Evolutionary conservation across 2,113 vertebrate genomes (phyloP).

Genomic region (Callionymus lyra): DNA sequence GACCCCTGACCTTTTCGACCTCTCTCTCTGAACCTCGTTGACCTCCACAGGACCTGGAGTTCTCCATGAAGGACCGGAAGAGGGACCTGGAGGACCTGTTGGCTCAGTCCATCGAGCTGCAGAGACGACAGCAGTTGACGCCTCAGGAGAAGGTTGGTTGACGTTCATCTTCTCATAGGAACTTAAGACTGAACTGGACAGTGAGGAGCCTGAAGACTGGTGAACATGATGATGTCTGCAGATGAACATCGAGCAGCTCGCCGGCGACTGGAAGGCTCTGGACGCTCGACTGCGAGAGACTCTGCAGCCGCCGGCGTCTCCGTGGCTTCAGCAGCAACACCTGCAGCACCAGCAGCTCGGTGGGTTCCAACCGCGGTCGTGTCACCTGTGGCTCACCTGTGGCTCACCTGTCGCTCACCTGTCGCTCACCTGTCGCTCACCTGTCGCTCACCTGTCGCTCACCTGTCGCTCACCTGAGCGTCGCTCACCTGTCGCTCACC

Average conservation of each 20-base stretch:
- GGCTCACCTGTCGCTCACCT: no score
- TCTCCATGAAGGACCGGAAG: constrained; percentile 64
- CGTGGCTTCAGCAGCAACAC: constrained; percentile 52
- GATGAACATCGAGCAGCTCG: constrained; percentile 66
- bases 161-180: no score
- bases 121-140: constrained; percentile 63
- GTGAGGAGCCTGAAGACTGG: no score
- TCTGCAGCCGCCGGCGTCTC: constrained; percentile 38
- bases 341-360: constrained; percentile 66
- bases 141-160: constrained; percentile 67
- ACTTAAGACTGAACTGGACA: no score
- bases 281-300: constrained; percentile 60
- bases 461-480: no score
- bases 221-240: constrained; percentile 31
- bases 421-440: no score
- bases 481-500: no score
- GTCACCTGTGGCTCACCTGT: no score
- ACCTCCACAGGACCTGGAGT: constrained; percentile 51
- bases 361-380: no score
- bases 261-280: constrained; percentile 67
- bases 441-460: no score
- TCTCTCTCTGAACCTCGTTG: neutral
- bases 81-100: constrained; percentile 64
- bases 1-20: neutral
- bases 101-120: constrained; percentile 63